Evolutionary conservation across 2,888 invertebrate genomes (phyloP).

Genomic region (Electrophaes corylata): DNA sequence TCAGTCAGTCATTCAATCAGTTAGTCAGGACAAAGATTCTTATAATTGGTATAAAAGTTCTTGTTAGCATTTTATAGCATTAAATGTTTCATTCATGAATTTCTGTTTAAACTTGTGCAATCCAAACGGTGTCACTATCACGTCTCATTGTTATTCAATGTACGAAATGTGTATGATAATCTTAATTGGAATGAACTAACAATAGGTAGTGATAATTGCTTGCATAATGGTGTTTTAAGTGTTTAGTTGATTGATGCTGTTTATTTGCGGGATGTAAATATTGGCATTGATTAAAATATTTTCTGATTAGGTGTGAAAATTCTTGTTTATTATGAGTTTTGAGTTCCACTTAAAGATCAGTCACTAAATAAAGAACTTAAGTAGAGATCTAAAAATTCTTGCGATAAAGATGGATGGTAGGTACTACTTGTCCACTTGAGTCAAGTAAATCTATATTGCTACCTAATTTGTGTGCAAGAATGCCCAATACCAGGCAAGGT

Average conservation of each 20-base stretch:
- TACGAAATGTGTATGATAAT: constrained; percentile 43
- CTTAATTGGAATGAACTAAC: constrained; percentile 46
- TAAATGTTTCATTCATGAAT: constrained; percentile 27
- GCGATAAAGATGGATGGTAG: no score
- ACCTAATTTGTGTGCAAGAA: no score
- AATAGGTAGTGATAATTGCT: constrained; percentile 42
- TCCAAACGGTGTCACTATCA: constrained; percentile 48
- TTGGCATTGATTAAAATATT: constrained; percentile 3
- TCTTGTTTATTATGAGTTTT: not conserved
- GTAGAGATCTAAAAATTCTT: no score
- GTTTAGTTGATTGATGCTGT: constrained; percentile 28
- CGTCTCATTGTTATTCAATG: constrained; percentile 50
- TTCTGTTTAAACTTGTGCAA: constrained; percentile 48
- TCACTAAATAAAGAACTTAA: no score
- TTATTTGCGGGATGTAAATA: constrained; percentile 15
- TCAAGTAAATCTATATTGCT: no score
- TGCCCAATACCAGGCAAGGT: no score
- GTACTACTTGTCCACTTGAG: no score
- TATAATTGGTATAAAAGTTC: no score
- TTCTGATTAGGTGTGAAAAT: constrained; percentile 3
- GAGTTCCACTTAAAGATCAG: not conserved
- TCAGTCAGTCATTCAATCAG: no score
- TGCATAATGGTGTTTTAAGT: constrained; percentile 35
- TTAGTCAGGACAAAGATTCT: no score
- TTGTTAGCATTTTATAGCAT: not conserved